Evolutionary conservation across 1,140 invertebrate species (phyloP).

Genomic region (Zaprionus camerounensis): DNA sequence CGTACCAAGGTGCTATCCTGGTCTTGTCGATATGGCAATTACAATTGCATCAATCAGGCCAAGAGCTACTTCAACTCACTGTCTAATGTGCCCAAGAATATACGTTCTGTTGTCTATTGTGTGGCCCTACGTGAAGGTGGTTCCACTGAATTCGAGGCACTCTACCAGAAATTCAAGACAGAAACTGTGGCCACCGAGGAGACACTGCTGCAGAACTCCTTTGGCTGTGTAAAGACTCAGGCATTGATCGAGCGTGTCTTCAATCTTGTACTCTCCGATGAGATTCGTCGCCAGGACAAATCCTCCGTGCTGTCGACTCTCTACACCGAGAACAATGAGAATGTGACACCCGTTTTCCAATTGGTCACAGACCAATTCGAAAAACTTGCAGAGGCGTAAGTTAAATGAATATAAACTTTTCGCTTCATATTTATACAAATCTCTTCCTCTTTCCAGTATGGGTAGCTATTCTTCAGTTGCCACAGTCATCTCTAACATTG

Average conservation of each 20-base stretch:
- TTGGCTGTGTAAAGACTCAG: conserved; percentile 86
- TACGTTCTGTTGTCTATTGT: conserved; percentile 87
- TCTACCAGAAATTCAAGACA: conserved; percentile 85
- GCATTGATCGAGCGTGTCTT: conserved; percentile 79
- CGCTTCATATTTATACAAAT: not conserved
- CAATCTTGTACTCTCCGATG: conserved; percentile 65
- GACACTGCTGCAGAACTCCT: conserved; percentile 85
- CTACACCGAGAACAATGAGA: conserved; percentile 83
- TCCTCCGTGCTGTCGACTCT: conserved; percentile 82
- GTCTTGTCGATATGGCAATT: conserved; percentile 85
- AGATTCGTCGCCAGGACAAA: conserved; percentile 84
- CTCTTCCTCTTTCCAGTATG: conserved; percentile 54
- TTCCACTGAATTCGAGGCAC: conserved; percentile 84
- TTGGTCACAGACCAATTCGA: conserved; percentile 84
- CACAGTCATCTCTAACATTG: conserved; percentile 84
- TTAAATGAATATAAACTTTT: conserved; percentile 14
- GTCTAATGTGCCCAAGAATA: conserved; percentile 84
- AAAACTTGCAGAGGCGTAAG: conserved; percentile 85
- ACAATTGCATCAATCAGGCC: conserved; percentile 84
- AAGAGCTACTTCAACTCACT: conserved; percentile 67
- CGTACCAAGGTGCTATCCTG: conserved; percentile 84
- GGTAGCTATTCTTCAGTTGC: conserved; percentile 82
- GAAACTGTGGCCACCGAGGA: conserved; percentile 86
- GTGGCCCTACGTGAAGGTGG: conserved; percentile 85
- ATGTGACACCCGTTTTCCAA: conserved; percentile 84